Evolutionary conservation across 2,113 vertebrate genomes (phyloP), one percentile per base, ranked within the genome.

Genomic region (Bagarius yarrelli): DNA sequence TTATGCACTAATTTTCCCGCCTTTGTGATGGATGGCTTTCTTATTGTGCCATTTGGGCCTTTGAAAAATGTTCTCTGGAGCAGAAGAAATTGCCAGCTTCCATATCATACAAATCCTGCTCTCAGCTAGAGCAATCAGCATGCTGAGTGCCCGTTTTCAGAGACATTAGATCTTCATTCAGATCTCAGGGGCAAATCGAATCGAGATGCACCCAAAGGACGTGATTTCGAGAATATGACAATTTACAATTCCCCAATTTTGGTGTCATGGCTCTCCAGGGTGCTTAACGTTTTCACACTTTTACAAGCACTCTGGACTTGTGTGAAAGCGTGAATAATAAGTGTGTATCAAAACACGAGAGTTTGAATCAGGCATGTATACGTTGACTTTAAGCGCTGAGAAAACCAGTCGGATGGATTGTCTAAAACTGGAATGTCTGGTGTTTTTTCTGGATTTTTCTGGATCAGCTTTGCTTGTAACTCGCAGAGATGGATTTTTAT

Each of bases 11-110:
- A 92, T 92, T 93, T 91, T 91, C 86, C 84, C 59, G 52, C 56
- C 88, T 90, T 91, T 91, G 89, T 93, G 91, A 93, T 93, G 89
- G 90, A 93, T 93, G 90, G 89, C 87, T 93, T 91, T 92, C 91
- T 91, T 89, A 92, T 91, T 92, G 91, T 92, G 87, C 88, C 89
- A 88, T 90, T 90, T 91, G 89, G 77, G 86, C 88, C 88, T 91
- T 91, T 92, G 88, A 92, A 88, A 91, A 93, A 91, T 89, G 88
- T 89, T 93, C 89, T 75, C 73, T 84, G 87, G 85, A 91, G 91
- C 89, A 90, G 87, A 93, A 90, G 88, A 91, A 92, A 92, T 89
- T 81, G 85, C 87, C 81, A 85, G 88, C 84, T 89, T 91, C 87
- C 85, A 88, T 88, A 91, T 92, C 88, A 85, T 86, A 89, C 87